Conservation (phyloP, 2,797 vertebrate genomes). For the Xiphophorus birchmanni region DNA sequence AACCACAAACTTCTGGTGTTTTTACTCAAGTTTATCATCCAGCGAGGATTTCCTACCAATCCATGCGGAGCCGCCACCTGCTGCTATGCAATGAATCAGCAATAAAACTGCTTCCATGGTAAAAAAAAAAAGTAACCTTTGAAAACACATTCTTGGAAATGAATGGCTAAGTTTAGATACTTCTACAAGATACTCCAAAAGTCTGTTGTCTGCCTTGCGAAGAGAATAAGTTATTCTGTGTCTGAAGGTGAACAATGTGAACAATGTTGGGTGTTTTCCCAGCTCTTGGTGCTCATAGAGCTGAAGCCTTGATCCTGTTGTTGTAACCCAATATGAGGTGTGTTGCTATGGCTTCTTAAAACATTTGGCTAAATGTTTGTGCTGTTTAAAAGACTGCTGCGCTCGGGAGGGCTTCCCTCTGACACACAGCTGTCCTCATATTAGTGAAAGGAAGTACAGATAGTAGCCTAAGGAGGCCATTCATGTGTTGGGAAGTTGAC, state of each 20-base stretch:
- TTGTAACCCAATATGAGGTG: slow-evolving; percentile 47
- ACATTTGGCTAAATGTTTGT: slow-evolving; percentile 75
- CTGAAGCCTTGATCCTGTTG: slow-evolving; percentile 5
- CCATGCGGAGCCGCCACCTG: not conserved
- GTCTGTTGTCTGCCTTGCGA: not conserved
- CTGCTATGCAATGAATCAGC: not conserved
- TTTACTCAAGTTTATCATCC: not conserved
- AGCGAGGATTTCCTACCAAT: not conserved
- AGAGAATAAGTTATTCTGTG: not conserved
- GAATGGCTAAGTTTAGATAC: not conserved
- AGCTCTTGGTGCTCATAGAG: not conserved
- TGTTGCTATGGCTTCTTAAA: slow-evolving; percentile 68
- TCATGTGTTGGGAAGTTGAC: slow-evolving; percentile 2
- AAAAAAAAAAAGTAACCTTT: not conserved
- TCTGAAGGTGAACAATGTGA: not conserved
- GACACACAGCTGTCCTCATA: slow-evolving; percentile 43
- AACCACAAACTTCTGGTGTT: not conserved
- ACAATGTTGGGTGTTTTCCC: not conserved
- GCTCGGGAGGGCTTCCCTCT: slow-evolving; percentile 11
- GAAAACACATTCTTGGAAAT: not conserved
- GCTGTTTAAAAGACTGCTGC: slow-evolving; percentile 55
- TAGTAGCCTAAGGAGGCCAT: slow-evolving; percentile 10
- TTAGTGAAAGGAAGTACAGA: slow-evolving; percentile 35
- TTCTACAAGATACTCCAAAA: not conserved
- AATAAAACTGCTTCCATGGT: not conserved